phyloP scores from a whole-genome alignment of 1,140 invertebrate genomes.

The Magallana angulata region DNA sequence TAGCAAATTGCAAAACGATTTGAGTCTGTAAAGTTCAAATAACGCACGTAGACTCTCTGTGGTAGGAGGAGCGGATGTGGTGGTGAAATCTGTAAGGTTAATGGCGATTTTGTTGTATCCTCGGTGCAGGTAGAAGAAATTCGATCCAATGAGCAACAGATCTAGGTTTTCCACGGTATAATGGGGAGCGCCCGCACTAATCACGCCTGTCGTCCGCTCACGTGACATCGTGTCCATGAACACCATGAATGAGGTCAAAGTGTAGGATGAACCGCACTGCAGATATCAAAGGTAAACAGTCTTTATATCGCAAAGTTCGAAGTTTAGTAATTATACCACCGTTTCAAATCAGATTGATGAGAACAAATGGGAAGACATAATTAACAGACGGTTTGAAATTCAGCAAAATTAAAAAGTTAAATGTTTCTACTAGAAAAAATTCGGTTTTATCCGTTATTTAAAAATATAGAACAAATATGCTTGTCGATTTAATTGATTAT shows the following conservation, averaged over 20 bases:
- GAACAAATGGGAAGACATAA: too few species aligned
- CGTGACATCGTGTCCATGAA: slow-evolving; percentile 34
- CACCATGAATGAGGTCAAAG: slow-evolving; percentile 8
- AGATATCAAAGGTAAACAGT: not conserved
- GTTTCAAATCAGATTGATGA: too few species aligned
- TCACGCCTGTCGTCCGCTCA: not conserved
- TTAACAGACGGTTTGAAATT: too few species aligned
- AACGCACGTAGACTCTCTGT: slow-evolving; percentile 49
- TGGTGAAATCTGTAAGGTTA: slow-evolving; percentile 28
- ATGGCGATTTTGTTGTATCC: slow-evolving; percentile 19
- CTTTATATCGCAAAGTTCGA: not conserved
- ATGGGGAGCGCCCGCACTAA: not conserved
- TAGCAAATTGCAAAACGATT: too few species aligned
- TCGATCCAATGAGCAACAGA: slow-evolving; percentile 25
- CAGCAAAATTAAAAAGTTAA: too few species aligned
- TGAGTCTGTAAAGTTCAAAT: not conserved
- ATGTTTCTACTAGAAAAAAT: too few species aligned
- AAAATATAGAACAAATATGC: too few species aligned
- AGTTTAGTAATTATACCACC: not conserved
- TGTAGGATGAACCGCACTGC: not conserved
- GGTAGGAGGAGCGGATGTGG: slow-evolving; percentile 32
- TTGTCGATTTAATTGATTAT: too few species aligned
- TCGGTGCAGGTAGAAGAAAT: slow-evolving; percentile 22
- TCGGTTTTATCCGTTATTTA: too few species aligned
- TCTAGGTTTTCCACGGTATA: not conserved